phyloP scores from a whole-genome alignment of 2,797 vertebrate species.

The Gallinago nigripennis region DNA sequence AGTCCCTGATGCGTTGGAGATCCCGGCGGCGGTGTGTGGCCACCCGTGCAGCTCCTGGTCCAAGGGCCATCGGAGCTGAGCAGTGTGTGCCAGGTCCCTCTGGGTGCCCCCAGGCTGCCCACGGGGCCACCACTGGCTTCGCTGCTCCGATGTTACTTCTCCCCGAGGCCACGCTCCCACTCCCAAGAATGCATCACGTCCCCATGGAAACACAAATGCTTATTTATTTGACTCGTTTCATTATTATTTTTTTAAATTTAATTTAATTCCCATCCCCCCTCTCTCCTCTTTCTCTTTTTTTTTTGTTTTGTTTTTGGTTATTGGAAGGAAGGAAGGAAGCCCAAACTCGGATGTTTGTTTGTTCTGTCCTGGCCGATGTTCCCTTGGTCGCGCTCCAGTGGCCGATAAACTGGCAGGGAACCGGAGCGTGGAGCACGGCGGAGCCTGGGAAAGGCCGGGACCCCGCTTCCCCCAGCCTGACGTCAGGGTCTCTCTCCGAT shows the following conservation, averaged over 20 bases:
- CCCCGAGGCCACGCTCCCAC: not conserved
- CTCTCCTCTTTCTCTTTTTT: rapidly evolving
- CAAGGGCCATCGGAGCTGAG: rapidly evolving
- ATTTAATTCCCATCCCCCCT: not conserved
- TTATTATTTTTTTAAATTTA: not conserved
- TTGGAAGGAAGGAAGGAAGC: constrained; percentile 56
- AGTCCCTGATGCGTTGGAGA: rapidly evolving
- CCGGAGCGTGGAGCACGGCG: not conserved
- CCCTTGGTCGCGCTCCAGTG: constrained; percentile 50
- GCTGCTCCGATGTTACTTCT: rapidly evolving
- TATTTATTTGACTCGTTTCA: not conserved
- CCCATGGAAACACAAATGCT: constrained; percentile 5
- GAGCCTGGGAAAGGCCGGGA: constrained; percentile 70
- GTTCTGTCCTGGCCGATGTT: constrained; percentile 50
- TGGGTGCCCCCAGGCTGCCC: not conserved
- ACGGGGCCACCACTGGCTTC: rapidly evolving
- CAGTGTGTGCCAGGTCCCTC: rapidly evolving
- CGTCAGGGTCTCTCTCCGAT: not conserved
- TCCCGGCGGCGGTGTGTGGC: rapidly evolving
- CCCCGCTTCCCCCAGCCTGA: not conserved
- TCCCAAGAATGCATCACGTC: not conserved
- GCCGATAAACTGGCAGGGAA: constrained; percentile 51
- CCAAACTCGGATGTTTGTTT: constrained; percentile 60
- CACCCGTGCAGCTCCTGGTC: rapidly evolving
- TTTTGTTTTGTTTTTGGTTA: not conserved